phyloP scores from a whole-genome alignment of 2,888 invertebrate species.

The Pheosia gnoma region DNA sequence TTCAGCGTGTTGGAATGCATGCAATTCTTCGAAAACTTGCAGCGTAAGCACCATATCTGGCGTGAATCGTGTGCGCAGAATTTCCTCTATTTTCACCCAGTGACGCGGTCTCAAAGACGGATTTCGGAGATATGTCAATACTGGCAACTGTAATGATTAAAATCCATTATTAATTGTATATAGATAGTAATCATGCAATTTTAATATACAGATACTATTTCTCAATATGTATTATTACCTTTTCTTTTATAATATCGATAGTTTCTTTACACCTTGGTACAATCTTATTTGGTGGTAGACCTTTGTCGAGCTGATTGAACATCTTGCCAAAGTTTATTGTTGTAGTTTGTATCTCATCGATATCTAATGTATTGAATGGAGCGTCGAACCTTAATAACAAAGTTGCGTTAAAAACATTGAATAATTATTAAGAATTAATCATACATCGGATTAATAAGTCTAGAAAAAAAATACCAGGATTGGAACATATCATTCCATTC shows the following conservation, averaged over 20 bases:
- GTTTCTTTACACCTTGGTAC: constrained; percentile 90
- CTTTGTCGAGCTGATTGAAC: constrained; percentile 91
- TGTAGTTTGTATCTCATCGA: constrained; percentile 89
- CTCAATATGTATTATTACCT: constrained; percentile 71
- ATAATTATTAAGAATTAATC: not conserved
- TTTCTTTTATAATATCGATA: constrained; percentile 91
- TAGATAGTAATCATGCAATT: too few relatives aligned
- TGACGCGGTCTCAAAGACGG: constrained; percentile 91
- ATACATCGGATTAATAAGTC: too few relatives aligned
- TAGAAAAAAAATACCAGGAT: constrained; percentile 82
- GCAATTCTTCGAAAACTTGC: constrained; percentile 86
- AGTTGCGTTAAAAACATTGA: not conserved
- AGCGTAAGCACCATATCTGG: constrained; percentile 88
- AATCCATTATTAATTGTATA: too few relatives aligned
- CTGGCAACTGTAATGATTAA: constrained; percentile 84
- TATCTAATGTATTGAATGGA: constrained; percentile 86
- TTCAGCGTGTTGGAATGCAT: constrained; percentile 89
- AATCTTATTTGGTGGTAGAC: constrained; percentile 91
- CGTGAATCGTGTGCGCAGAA: constrained; percentile 89
- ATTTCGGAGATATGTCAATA: constrained; percentile 91
- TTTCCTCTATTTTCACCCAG: constrained; percentile 92
- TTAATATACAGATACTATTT: too few relatives aligned
- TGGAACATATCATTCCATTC: constrained; percentile 88
- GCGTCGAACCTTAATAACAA: constrained; percentile 63
- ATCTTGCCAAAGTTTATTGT: constrained; percentile 88